Evolutionary conservation across 2,888 invertebrate genomes (phyloP), one percentile per base, ranked within the genome.

Genomic region (Meloe dianella): DNA sequence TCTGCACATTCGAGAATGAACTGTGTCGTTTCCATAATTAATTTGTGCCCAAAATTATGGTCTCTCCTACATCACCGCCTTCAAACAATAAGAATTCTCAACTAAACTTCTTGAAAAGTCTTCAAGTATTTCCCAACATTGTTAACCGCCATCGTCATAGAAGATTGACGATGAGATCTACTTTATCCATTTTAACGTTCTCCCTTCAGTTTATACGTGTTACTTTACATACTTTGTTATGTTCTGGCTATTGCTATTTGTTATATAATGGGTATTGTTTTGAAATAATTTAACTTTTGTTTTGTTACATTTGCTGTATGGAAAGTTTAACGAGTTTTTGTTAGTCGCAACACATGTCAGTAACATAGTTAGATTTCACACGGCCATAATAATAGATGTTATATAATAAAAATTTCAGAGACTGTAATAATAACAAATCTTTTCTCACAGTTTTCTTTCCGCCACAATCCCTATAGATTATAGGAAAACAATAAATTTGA

Each of bases 1-100:
- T 77, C 77, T 74, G 78, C 80, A 80, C 78, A 78, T 80, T 79
- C 75, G 77, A 73, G 74, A 71, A 73, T 75, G 73, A 77, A 77
- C 76, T 78, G 78, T 80, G 79, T 79, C 79, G 78, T 78, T 79
- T 78, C 74, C 77, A 78, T 80, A 81, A 81, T 80, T 80, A 81
- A 81, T 80, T 79, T 77, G 76, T 75, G 75, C 76, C 22, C 54
- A n/a, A 70, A 79, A 78, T 80, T 79, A 78, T 77, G 77, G 77
- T 68, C 67, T 68, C 67, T 69, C 70, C 69, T 65, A 72, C 73
- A 72, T 71, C 68, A 67, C 67, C 71, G 69, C 70, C 70, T 17
- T 41, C 63, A 70, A 78, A 79, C 80, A 80, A 80, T 79, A 77
- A 71, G 75, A 77, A 75, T 78, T 77, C 78, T 75, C 74, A 75